Evolutionary conservation across 2,888 invertebrate genomes (phyloP), one percentile per base, ranked within the genome.

Genomic region (Trachelus tabidus): DNA sequence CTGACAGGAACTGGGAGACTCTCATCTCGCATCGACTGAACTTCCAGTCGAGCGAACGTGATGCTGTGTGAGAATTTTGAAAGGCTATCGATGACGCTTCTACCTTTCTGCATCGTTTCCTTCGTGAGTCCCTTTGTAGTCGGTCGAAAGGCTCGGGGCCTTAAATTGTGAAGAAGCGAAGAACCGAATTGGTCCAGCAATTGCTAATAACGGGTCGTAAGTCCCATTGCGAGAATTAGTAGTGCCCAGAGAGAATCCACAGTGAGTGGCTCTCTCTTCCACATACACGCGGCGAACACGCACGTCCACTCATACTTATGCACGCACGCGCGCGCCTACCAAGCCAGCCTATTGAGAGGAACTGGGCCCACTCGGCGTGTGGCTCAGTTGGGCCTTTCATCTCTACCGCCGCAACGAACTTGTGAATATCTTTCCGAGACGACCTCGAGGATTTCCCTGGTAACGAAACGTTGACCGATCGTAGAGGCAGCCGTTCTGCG

Each of bases 301-400:
- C 71, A 33, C 71, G 31, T 12, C 23, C 23, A 33, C 71, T 34
- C 71, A 23, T 34, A 33, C 71, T 31, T 34, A 2, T 3, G 71
- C 71, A 31, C 33, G 71, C 71, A 33, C 31, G 71, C 71, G 31
- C 71, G 71, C 71, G 31, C 33, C 33, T 34, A 71, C 71, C 71
- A 31, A 31, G 71, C 71, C 71, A 34, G 71, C 80, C 83, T 82
- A 83, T 84, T 79, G 79, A 85, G 82, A 77, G 73, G 69, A 69
- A n/a, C 68, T 73, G 83, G 75, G 73, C 82, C 81, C 80, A 83
- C 83, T 85, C 84, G 83, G 82, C 85, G 84, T 85, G 85, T 84
- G 85, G 83, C 85, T 84, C 80, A 79, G 81, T 80, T 79, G 79
- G 80, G 76, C 82, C 83, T 85, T 85, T 84, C 81, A 83, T 84